phyloP scores from a whole-genome alignment of 2,797 vertebrate genomes.

The Arnoldichthys spilopterus region DNA sequence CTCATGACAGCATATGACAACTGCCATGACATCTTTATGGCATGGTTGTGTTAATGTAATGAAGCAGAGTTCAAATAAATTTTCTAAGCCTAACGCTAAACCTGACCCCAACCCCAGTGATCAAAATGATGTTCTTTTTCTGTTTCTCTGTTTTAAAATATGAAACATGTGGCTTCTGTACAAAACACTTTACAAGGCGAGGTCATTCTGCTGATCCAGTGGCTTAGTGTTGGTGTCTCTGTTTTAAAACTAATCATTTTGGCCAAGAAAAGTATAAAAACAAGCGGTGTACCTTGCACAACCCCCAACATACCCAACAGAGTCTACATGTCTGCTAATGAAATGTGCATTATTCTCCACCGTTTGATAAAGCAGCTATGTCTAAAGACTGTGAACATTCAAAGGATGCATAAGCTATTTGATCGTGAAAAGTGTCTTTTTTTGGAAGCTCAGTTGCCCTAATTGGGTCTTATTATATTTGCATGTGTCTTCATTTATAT shows the following conservation, averaged over 20 bases:
- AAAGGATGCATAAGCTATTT: conserved; percentile 28
- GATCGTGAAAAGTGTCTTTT: background rate
- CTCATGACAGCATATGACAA: too few relatives aligned
- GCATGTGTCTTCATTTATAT: conserved; percentile 45
- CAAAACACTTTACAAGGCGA: too few relatives aligned
- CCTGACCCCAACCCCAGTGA: too few relatives aligned
- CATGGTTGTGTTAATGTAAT: too few relatives aligned
- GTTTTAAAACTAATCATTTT: too few relatives aligned
- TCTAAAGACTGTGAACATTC: conserved; percentile 7
- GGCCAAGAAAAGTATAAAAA: background rate
- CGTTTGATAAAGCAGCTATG: background rate
- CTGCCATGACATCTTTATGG: too few relatives aligned
- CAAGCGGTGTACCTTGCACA: background rate
- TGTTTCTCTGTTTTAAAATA: too few relatives aligned
- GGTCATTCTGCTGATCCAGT: background rate
- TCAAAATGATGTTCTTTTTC: too few relatives aligned
- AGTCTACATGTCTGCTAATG: conserved; percentile 19
- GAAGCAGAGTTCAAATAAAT: too few relatives aligned
- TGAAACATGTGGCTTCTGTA: too few relatives aligned
- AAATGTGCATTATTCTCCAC: conserved; percentile 23
- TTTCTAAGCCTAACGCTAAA: too few relatives aligned
- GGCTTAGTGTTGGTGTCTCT: background rate
- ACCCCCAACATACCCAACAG: conserved; percentile 9
- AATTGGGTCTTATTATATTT: conserved; percentile 40
- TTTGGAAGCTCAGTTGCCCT: background rate